Percentiles rank a stretch among this genome's conserved stretches.
Evolutionary conservation across 2,888 invertebrate genomes (phyloP).

Genomic region (Agrochola circellaris): DNA sequence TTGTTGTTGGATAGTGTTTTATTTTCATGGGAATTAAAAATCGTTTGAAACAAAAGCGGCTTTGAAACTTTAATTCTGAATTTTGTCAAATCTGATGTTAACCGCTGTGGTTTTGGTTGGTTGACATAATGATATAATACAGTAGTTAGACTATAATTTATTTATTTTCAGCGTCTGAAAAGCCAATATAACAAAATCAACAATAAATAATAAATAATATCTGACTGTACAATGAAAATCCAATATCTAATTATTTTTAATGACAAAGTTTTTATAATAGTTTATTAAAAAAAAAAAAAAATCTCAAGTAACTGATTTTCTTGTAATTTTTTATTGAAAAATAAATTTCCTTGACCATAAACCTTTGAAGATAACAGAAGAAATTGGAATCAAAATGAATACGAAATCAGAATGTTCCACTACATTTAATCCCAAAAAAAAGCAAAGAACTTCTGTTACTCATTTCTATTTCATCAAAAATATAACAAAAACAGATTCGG

Average conservation of each 20-base stretch:
- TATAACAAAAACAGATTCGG: slow-evolving; percentile 29
- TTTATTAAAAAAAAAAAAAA: no score
- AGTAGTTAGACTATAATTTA: neutral
- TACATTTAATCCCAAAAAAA: neutral
- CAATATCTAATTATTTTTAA: neutral
- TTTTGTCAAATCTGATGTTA: neutral
- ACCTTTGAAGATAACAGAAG: neutral
- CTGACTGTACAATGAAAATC: neutral
- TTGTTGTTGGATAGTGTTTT: slow-evolving; percentile 71
- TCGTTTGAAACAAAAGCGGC: slow-evolving; percentile 21
- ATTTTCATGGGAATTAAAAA: slow-evolving; percentile 33
- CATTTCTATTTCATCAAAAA: slow-evolving; percentile 5
- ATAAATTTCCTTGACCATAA: neutral
- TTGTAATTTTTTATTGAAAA: neutral
- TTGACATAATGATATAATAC: neutral
- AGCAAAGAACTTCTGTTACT: neutral
- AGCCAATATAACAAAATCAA: no score
- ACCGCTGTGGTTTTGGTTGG: neutral
- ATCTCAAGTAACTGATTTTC: neutral
- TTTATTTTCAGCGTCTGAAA: neutral
- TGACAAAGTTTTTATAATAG: neutral
- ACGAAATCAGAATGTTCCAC: neutral
- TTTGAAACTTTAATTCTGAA: neutral
- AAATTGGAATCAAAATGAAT: neutral
- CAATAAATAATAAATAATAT: no score